These are phyloP conservation scores for Zaprionus ornatus DNA, from an alignment of 1,140 invertebrate genomes.

Conservation along the genomic window DNA sequence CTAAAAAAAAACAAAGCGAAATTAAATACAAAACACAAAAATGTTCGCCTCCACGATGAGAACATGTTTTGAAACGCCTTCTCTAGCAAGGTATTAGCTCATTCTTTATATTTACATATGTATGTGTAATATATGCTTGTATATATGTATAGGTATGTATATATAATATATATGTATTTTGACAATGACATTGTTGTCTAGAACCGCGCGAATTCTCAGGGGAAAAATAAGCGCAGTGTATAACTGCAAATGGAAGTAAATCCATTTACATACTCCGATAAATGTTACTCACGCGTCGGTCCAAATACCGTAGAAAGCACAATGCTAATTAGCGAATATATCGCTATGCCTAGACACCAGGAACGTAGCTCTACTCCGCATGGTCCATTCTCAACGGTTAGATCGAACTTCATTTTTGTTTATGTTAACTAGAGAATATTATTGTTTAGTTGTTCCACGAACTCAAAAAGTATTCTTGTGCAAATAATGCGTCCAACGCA, in stretches of 20 bases:
- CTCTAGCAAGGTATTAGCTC: slow-evolving; percentile 55
- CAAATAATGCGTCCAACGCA: slow-evolving; percentile 12
- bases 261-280: slow-evolving; percentile 22
- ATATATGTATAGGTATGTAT: not conserved
- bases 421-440: not conserved
- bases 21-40: slow-evolving; percentile 18
- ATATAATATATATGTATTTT: slow-evolving; percentile 9
- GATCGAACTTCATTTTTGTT: slow-evolving; percentile 60
- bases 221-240: not conserved
- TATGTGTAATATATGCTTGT: slow-evolving; percentile 1
- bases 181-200: not conserved
- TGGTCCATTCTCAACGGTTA: slow-evolving; percentile 60
- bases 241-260: not conserved
- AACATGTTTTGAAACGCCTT: slow-evolving; percentile 46
- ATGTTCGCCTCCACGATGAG: slow-evolving; percentile 15
- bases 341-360: slow-evolving; percentile 67
- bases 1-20: slow-evolving; percentile 11
- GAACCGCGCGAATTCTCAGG: not conserved
- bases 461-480: not conserved
- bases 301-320: slow-evolving; percentile 35
- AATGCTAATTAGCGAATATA: slow-evolving; percentile 44
- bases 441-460: not conserved
- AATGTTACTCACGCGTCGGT: slow-evolving; percentile 52
- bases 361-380: slow-evolving; percentile 51
- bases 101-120: slow-evolving; percentile 47